Percentiles rank a stretch among this genome's conserved stretches.
Evolutionary conservation across 2,888 invertebrate genomes (phyloP).

Genomic region (Aphrophora alni): DNA sequence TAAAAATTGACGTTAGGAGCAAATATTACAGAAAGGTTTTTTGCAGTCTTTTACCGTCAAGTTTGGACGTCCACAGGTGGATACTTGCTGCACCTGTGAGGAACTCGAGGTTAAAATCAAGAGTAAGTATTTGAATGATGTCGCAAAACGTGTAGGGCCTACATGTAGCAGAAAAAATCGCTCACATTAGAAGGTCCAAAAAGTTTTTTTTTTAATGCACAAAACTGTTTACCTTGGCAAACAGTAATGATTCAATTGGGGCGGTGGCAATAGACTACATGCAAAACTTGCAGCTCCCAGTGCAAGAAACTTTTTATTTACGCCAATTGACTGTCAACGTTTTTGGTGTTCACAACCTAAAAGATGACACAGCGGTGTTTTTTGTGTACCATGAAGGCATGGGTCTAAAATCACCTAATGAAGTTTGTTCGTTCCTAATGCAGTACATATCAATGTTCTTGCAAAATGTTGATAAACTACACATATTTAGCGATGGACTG

Average conservation of each 20-base stretch:
- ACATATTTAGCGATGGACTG: constrained; percentile 18
- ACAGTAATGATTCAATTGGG: not conserved
- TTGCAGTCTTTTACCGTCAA: constrained; percentile 39
- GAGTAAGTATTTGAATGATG: constrained; percentile 34
- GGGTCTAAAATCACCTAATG: constrained; percentile 19
- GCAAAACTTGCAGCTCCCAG: constrained; percentile 26
- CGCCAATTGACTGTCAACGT: constrained; percentile 38
- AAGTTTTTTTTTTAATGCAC: constrained; percentile 22
- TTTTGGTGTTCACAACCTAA: constrained; percentile 34
- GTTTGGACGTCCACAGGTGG: constrained; percentile 42
- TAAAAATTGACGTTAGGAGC: constrained; percentile 36
- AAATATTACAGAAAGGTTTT: constrained; percentile 43
- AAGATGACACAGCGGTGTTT: constrained; percentile 18
- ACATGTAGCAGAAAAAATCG: constrained; percentile 27
- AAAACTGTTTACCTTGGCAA: constrained; percentile 10
- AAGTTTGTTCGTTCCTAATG: constrained; percentile 21
- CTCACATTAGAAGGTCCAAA: constrained; percentile 27
- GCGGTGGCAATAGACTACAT: constrained; percentile 38
- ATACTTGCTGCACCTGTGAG: constrained; percentile 42
- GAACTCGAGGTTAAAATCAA: constrained; percentile 43
- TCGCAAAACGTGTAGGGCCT: constrained; percentile 36
- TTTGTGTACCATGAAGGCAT: constrained; percentile 34
- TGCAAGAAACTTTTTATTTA: constrained; percentile 37
- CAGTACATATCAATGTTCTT: constrained; percentile 3
- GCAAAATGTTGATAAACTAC: not conserved